Conservation (phyloP, 2,113 vertebrate genomes). For the Capra hircus region DNA sequence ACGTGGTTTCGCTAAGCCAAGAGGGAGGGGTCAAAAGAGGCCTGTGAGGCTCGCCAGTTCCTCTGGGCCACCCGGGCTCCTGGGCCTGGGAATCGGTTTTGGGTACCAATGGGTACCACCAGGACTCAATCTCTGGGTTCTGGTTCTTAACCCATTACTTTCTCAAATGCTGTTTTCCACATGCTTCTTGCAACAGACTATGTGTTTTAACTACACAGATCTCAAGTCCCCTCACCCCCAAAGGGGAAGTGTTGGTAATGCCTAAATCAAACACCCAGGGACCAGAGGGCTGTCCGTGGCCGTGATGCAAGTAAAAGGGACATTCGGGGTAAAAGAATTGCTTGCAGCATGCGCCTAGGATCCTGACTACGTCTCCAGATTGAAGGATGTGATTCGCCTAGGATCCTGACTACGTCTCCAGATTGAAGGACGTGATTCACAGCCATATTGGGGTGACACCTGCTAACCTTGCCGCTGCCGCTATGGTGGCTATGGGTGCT, state of each 20-base stretch:
- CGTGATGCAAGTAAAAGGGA: background rate
- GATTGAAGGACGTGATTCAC: conserved; percentile 66
- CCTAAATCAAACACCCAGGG: background rate
- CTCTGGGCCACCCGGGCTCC: background rate
- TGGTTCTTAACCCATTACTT: background rate
- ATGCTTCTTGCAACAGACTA: background rate
- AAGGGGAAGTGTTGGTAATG: background rate
- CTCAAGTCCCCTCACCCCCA: background rate
- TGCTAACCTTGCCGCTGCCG: conserved; percentile 71
- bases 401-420: conserved; percentile 75
- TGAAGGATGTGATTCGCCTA: conserved; percentile 63
- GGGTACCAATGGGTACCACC: background rate
- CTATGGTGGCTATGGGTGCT: conserved; percentile 66
- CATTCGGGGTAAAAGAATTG: background rate
- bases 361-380: conserved; percentile 75
- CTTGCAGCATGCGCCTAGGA: conserved; percentile 20
- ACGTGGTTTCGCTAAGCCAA: background rate
- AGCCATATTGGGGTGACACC: conserved; percentile 72
- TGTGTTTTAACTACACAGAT: background rate
- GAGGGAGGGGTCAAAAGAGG: background rate
- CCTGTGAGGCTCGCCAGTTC: background rate
- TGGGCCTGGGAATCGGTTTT: background rate
- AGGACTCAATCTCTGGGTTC: background rate
- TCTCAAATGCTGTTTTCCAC: background rate
- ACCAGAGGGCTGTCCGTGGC: background rate